A percentile compares a stretch with the other conserved stretches of the same genome.
Conservation (phyloP, 2,113 vertebrate species). For the Heptranchias perlo region DNA sequence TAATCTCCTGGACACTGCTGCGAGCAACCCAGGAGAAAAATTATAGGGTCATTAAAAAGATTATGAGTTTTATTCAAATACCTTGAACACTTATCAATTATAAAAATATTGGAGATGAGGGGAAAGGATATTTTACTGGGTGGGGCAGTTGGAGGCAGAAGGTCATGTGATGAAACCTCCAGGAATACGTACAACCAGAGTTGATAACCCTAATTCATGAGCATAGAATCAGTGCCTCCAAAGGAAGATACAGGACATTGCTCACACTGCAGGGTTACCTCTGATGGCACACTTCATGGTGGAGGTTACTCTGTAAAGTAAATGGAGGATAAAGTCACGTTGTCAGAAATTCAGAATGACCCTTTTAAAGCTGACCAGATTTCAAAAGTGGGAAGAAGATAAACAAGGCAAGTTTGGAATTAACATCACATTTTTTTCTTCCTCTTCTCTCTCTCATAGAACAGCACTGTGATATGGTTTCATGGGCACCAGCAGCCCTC, state of each 20-base stretch:
- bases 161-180: no score
- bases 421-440: not conserved
- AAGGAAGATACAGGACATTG: not conserved
- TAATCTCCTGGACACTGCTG: no score
- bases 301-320: not conserved
- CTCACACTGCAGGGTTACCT: not conserved
- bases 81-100: no score
- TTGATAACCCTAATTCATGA: no score
- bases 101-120: no score
- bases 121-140: no score
- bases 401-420: not conserved
- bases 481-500: not conserved
- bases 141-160: no score
- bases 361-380: not conserved
- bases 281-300: not conserved
- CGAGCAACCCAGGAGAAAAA: no score
- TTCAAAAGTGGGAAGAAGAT: not conserved
- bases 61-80: no score
- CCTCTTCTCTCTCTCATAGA: not conserved
- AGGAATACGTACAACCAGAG: no score
- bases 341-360: not conserved
- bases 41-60: no score
- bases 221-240: not conserved
- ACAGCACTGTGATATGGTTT: not conserved
- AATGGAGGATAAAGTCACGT: not conserved